A percentile compares a stretch with the other conserved stretches of the same genome.
Conservation (phyloP, 2,797 vertebrate genomes). For the Acridotheres tristis region DNA sequence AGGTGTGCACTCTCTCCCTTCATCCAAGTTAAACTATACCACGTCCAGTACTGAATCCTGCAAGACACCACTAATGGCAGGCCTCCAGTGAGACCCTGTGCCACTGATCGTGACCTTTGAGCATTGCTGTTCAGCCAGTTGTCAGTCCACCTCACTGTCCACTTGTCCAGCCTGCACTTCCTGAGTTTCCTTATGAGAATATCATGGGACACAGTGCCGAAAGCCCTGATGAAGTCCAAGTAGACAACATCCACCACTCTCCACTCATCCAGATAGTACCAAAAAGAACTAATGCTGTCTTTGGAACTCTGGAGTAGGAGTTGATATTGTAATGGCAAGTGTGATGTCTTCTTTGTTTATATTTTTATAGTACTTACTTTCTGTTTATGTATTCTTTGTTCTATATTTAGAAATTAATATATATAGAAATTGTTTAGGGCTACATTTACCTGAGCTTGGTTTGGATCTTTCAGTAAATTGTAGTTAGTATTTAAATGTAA, state of each 20-base stretch:
- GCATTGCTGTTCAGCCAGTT: not conserved
- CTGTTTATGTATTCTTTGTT: not conserved
- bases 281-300: not conserved
- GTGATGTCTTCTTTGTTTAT: not conserved
- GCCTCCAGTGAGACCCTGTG: not conserved
- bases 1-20: not conserved
- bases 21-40: not conserved
- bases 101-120: accelerated
- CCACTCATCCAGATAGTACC: not conserved
- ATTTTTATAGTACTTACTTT: not conserved
- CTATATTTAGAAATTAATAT: not conserved
- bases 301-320: not conserved
- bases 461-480: not conserved
- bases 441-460: not conserved
- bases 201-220: not conserved
- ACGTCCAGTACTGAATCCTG: not conserved
- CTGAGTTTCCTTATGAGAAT: not conserved
- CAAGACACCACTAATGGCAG: not conserved
- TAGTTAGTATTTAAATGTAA: not conserved
- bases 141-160: not conserved
- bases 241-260: not conserved
- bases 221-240: not conserved
- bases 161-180: not conserved
- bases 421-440: accelerated
- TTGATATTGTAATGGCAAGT: not conserved